Evolutionary conservation across 2,888 invertebrate species (phyloP), one percentile per base, ranked within the genome.

Genomic region (Drosophila kanekoi): DNA sequence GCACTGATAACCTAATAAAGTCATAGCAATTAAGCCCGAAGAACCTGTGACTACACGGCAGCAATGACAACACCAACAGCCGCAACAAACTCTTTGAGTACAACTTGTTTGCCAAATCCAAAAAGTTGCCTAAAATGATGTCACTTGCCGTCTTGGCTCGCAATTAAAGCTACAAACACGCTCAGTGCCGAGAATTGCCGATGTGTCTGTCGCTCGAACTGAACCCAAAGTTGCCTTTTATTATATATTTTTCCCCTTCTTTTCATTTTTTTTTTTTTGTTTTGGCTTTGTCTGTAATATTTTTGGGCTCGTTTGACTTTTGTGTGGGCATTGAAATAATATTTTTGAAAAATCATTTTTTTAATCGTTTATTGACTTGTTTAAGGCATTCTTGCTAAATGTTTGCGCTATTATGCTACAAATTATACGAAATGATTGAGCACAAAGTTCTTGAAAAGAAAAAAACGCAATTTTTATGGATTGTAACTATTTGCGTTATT

Each of bases 381-480:
- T 83, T 89, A 89, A 81, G 68, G 77, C 81, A 69, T 72, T n/a
- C n/a, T n/a, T 72, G 74, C 72, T 77, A 78, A 84, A 84, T 77
- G 72, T 64, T 75, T 68, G 64, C 60, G 33, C 51, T 45, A 44
- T 28, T 63, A 44, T 54, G 68, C 67, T 73, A 82, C 89, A 89
- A 90, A 90, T 90, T 90, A 90, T 90, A 74, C 79, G 88, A 88
- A 90, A 88, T 90, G 90, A 90, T 88, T 78, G 81, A 70, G 89
- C 89, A 89, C 72, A 90, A 90, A 80, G 35, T 58, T 20, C n/a
- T 14, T 11, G 35, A 44, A 66, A 51, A 52, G 59, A 56, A 66
- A 67, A 47, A 52, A 28, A 5, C n/a, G 11, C 38, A 47, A 20
- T 63, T 67, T 32, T 61, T 63, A 23, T 48, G 44, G 35, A 47